Base-by-base conservation (phyloP, 2,113 vertebrate species). In the Dissostichus mawsoni region DNA sequence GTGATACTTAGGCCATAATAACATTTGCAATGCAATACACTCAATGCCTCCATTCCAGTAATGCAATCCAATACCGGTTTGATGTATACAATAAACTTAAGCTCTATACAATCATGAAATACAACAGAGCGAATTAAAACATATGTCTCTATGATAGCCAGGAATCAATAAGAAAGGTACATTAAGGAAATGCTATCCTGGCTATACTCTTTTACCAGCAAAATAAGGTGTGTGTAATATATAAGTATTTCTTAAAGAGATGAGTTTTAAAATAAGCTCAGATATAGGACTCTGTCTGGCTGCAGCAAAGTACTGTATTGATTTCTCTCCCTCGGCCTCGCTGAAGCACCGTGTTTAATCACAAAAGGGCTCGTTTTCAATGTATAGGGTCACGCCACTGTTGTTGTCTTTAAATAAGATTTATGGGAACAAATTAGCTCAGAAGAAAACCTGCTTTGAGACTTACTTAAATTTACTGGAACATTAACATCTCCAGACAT, bases 321-420 rank as follows among this genome's bases (percentile, higher is more conserved):
- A 74, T 63, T 52, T 52, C 25, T 69, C 45, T 41, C n/a, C 41
- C 29, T 17, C 3, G 18, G 51, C 12, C 13, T 13, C 3, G 1
- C 23, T 53, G 25, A 65, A 64, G 18, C 33, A 10, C 50, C 23
- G 8, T 12, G 18, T 68, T 81, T 64, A 58, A 83, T 83, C 47
- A 50, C 68, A 33, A 8, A 1, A 50, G 59, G 53, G 73, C 29
- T 67, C 59, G 51, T 63, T 72, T 51, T 50, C 29, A 59, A 77
- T 25, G 25, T 8, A 85, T 76, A 65, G 58, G 71, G 68, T 76
- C 68, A 29, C 29, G 16, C 45, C 48, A 18, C 20, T 63, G 50
- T 20, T 78, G 36, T 71, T 72, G 62, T 58, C 63, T 74, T 74
- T 63, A 52, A 76, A 71, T 55, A 10, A 25, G 64, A 74, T 41